Evolutionary conservation across 2,113 vertebrate genomes (phyloP), one percentile per base, ranked within the genome.

Genomic region (Petroica traversi): DNA sequence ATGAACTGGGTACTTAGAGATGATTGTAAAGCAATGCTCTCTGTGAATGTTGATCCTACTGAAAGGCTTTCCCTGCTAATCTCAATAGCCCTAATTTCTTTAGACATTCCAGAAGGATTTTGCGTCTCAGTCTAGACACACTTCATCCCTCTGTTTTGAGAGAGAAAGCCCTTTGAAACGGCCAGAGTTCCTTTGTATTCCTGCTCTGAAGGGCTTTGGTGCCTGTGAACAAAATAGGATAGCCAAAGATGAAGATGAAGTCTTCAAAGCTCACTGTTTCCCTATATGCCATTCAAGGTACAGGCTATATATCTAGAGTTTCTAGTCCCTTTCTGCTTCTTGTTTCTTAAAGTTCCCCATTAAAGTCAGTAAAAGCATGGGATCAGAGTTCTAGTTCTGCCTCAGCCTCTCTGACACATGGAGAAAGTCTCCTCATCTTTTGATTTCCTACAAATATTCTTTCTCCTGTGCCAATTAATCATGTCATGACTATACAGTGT

Each of bases 91-190:
- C 57, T 71, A 38, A 95, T 94, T 97, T 96, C 95, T 96, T 95
- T 85, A 92, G 88, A 66, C 87, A 96, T 96, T 95, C 93, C 96
- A 92, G 85, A 59, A 93, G 93, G 95, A 94, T 96, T 94, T 96
- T 96, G 51, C 16, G 0, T 83, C 75, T 94, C 92, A 74, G 93
- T 95, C 96, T 94, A 93, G 96, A 96, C 93, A 94, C 81, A 91
- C 87, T 96, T 94, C 94, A 95, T 86, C 93, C 62, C 72, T 95
- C 76, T 95, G 93, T 95, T 95, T 89, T 48, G 72, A 90, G 94
- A 93, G 79, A 94, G 83, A 90, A 96, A 92, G 89, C 86, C 93
- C 74, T 94, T 92, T 96, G 82, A 96, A 94, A 96, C 58, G 62
- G 68, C 78, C 74, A 63, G 71, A 69, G 59, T 48, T 62, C 78